Base-by-base conservation (phyloP, 2,113 vertebrate species). In the Pseudonaja textilis region DNA sequence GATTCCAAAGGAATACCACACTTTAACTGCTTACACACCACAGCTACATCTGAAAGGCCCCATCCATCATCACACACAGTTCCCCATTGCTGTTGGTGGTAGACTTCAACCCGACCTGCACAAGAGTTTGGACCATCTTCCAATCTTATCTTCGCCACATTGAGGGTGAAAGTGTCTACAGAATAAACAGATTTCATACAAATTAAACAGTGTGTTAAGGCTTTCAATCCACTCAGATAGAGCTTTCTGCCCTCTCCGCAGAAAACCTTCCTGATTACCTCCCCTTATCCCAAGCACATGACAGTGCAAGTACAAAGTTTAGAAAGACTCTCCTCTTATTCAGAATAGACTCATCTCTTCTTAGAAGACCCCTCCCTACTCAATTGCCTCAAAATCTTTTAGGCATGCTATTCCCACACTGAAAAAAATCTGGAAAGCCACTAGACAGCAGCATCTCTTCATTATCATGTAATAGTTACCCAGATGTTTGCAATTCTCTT, bases 1-100 rank as follows among this genome's bases (percentile, higher is more conserved):
- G 93, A 92, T 0, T 23, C 10, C 0, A 96, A 0, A 3, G 42
- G 94, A 8, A 0, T 1, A 7, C 96, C 96, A 0, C 97, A 97
- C 47, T 3, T 93, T 90, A 97, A 89, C 45, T 97, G 95, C 16
- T n/a, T 90, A 74, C 97, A 97, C 5, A 96, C 87, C 3, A 95
- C 94, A 0, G 14, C 45, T 20, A 94, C 96, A 0, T 95, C 96
- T 0, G 0, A 0, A 0, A 96, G 74, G 45, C 94, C 96, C 96
- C 96, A 96, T 85, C 47, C 25, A 5, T 95, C 56, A 0, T 95
- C 94, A 0, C 96, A 96, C 23, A 96, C 95, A 0, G 96, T 95
- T 45, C 96, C 97, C 96, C 96, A 97, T 1, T 88, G 69, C 8
- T 92, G 88, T 0, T 29, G 0, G 57, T 96, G 57, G 3, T 94